Evolutionary conservation across 2,797 vertebrate species (phyloP).

Genomic region (Artibeus jamaicensis): DNA sequence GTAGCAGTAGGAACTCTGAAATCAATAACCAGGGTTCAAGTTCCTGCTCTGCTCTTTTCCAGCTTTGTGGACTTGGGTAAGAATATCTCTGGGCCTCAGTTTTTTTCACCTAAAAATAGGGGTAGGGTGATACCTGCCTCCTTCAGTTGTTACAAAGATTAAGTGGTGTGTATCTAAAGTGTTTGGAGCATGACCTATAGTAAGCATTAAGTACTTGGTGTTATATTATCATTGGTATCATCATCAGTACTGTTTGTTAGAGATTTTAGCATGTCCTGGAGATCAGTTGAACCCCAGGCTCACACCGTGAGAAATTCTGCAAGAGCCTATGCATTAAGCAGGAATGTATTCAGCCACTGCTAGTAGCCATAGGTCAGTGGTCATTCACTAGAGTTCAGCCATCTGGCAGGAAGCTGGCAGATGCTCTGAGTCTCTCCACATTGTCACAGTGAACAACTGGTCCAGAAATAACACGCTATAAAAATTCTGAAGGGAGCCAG

Average conservation of each 20-base stretch:
- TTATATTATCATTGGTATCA: conserved; percentile 55
- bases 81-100: neutral
- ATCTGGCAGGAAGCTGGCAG: conserved; percentile 78
- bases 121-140: neutral
- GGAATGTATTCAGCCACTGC: conserved; percentile 20
- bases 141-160: neutral
- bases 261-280: conserved; percentile 57
- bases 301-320: conserved; percentile 52
- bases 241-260: conserved; percentile 59
- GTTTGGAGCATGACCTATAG: neutral
- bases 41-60: neutral
- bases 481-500: conserved; percentile 73
- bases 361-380: conserved; percentile 73
- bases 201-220: neutral
- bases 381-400: conserved; percentile 77
- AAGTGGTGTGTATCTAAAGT: neutral
- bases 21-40: neutral
- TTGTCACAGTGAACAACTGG: conserved; percentile 77
- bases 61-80: neutral
- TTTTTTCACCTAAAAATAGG: neutral
- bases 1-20: neutral
- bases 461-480: conserved; percentile 73
- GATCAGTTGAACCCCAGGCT: conserved; percentile 54
- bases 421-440: conserved; percentile 72
- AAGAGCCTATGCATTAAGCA: conserved; percentile 52